These are phyloP conservation scores for Lasioglossum marginatum DNA, from an alignment of 2,888 invertebrate genomes.

Conservation along the genomic window DNA sequence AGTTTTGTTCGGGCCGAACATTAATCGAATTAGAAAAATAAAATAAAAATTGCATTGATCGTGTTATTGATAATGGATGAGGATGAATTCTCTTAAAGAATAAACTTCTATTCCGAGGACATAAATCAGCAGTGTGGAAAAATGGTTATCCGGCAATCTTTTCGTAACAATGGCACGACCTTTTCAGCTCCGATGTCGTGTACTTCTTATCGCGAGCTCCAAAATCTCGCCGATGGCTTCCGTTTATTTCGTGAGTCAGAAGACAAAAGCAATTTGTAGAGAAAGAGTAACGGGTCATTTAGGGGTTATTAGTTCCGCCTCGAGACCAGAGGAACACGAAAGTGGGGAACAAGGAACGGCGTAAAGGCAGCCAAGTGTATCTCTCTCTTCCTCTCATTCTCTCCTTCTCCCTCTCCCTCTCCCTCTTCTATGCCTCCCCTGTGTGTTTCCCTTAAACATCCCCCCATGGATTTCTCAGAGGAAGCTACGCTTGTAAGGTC, in stretches of 20 bases:
- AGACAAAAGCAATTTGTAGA: slow-evolving; percentile 31
- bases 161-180: neutral
- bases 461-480: slow-evolving; percentile 47
- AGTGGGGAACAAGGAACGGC: slow-evolving; percentile 55
- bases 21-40: neutral
- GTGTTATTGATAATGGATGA: neutral
- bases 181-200: neutral
- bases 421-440: slow-evolving; percentile 27
- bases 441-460: slow-evolving; percentile 58
- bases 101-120: neutral
- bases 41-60: neutral
- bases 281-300: slow-evolving; percentile 72
- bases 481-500: slow-evolving; percentile 47
- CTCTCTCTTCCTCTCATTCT: neutral
- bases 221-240: neutral
- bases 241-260: slow-evolving; percentile 8
- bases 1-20: neutral
- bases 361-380: slow-evolving; percentile 59
- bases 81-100: too few species aligned
- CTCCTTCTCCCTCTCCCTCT: neutral
- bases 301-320: slow-evolving; percentile 76
- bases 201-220: neutral
- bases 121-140: neutral
- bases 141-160: neutral
- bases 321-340: slow-evolving; percentile 59